Percentiles rank a stretch among this genome's conserved stretches.
Evolutionary conservation across 2,797 vertebrate species (phyloP).

Genomic region (Acanthornis magna): DNA sequence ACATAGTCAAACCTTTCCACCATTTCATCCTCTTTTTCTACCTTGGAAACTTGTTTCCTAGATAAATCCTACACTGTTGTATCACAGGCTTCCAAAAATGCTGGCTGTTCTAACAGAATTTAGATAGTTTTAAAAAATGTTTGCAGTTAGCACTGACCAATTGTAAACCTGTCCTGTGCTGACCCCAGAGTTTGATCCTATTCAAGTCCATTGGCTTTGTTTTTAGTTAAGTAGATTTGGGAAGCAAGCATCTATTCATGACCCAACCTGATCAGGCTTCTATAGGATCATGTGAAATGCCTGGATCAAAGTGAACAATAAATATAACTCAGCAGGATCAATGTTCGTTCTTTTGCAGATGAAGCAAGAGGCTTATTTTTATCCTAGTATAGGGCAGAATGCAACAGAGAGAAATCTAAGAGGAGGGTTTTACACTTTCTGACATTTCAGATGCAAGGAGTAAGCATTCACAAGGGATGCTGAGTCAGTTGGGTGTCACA

Average conservation of each 20-base stretch:
- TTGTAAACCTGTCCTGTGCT: constrained; percentile 50
- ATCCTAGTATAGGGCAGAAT: not conserved
- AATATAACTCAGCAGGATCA: constrained; percentile 44
- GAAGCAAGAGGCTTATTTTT: constrained; percentile 5
- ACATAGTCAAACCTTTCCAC: not conserved
- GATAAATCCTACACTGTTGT: not conserved
- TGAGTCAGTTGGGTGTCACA: not conserved
- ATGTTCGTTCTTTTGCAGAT: not conserved
- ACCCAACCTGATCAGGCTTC: constrained; percentile 49
- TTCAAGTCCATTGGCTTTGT: constrained; percentile 61
- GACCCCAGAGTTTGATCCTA: constrained; percentile 32
- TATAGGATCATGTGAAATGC: constrained; percentile 58
- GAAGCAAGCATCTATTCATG: constrained; percentile 62
- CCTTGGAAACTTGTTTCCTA: not conserved
- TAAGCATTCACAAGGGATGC: not conserved
- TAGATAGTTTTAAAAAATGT: not conserved
- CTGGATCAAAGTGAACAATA: constrained; percentile 47
- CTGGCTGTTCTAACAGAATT: not conserved
- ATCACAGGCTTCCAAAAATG: not conserved
- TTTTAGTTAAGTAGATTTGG: constrained; percentile 64
- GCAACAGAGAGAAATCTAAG: not conserved
- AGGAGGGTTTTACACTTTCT: not conserved
- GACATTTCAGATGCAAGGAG: not conserved
- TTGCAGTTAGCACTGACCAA: constrained; percentile 14
- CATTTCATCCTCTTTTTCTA: not conserved